A percentile compares a stretch with the other conserved stretches of the same genome.
phyloP scores from a whole-genome alignment of 2,888 invertebrate species.

The Omphaloscelis lunosa region DNA sequence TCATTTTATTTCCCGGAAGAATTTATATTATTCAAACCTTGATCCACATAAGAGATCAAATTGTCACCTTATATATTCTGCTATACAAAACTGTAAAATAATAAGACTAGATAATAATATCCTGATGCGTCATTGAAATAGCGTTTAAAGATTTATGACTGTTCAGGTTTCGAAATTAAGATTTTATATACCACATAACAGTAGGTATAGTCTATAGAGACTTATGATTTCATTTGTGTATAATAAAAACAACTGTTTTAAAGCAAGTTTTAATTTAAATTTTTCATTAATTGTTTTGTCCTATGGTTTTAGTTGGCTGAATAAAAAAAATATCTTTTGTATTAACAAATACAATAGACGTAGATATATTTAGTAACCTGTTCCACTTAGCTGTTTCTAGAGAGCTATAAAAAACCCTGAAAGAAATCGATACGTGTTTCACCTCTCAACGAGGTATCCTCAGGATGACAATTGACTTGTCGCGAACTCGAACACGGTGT shows the following conservation, averaged over 20 bases:
- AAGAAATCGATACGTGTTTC: too few relatives aligned
- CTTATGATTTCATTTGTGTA: conserved; percentile 50
- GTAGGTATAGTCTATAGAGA: conserved; percentile 15
- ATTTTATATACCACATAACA: conserved; percentile 3
- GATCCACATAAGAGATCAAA: neutral
- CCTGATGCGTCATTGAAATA: conserved; percentile 27
- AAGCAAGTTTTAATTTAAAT: conserved; percentile 41
- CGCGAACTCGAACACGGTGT: too few relatives aligned
- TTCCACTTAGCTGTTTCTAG: too few relatives aligned
- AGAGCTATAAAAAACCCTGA: too few relatives aligned
- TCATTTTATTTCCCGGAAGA: neutral
- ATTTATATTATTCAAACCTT: neutral
- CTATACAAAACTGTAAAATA: neutral
- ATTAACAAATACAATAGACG: too few relatives aligned
- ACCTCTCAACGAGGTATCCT: too few relatives aligned
- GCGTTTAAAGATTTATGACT: conserved; percentile 48
- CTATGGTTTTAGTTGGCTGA: neutral
- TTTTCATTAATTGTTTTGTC: neutral
- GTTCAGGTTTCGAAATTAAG: conserved; percentile 37
- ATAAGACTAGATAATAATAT: neutral
- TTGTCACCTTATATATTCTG: neutral
- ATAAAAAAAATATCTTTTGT: too few relatives aligned
- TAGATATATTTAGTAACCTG: too few relatives aligned
- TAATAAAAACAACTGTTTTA: conserved; percentile 46
- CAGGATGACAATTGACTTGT: too few relatives aligned